These are phyloP conservation scores for Arrhamphus sclerolepis DNA, from an alignment of 2,797 vertebrate genomes.

Conservation along the genomic window DNA sequence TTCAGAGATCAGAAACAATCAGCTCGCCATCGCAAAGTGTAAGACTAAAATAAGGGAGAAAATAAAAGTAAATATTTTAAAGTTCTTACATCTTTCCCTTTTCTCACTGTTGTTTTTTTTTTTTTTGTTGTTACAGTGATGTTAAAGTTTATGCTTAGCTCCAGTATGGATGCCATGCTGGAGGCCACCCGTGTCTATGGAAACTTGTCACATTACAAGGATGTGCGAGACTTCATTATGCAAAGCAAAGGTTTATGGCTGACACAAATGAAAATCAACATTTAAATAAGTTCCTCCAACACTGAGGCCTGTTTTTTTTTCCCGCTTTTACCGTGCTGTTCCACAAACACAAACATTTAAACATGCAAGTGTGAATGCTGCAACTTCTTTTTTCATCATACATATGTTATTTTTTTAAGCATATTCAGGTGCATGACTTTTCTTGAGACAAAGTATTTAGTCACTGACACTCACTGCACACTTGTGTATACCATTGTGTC, in stretches of 20 bases:
- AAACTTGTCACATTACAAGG: conserved; percentile 88
- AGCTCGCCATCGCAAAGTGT: conserved; percentile 86
- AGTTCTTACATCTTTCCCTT: not conserved
- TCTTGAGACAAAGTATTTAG: not conserved
- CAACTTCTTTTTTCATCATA: no score
- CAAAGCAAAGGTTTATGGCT: conserved; percentile 83
- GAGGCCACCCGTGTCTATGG: conserved; percentile 93
- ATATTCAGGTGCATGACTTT: no score
- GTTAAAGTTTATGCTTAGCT: conserved; percentile 87
- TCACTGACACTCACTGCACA: conserved; percentile 3
- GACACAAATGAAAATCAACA: not conserved
- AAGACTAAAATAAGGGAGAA: conserved; percentile 2
- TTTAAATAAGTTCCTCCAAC: not conserved
- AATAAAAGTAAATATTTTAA: not conserved
- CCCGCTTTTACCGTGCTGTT: not conserved
- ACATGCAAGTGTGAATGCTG: no score
- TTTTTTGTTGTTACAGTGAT: conserved; percentile 78
- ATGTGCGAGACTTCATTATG: conserved; percentile 89
- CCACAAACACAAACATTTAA: no score
- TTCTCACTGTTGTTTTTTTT: not conserved
- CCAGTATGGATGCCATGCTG: conserved; percentile 87
- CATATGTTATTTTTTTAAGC: no score
- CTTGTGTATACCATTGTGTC: conserved; percentile 17
- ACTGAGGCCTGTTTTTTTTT: not conserved
- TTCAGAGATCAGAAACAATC: conserved; percentile 79